Conservation (phyloP, 2,888 invertebrate species). For the Ptychoptera albimana region DNA sequence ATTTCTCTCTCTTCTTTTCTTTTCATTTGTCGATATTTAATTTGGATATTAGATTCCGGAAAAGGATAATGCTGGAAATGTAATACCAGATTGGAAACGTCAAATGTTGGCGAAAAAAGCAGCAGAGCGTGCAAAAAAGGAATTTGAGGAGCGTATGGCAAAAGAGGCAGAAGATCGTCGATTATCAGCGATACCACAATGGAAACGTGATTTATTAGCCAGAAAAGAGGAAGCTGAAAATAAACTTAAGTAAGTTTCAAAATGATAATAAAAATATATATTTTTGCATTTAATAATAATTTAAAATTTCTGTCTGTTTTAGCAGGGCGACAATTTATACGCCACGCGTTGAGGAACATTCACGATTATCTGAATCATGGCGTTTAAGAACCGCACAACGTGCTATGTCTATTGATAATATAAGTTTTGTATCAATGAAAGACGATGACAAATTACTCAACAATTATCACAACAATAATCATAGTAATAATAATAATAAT, state of each 20-base stretch:
- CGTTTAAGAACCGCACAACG: conserved; percentile 30
- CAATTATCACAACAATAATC: conserved; percentile 2
- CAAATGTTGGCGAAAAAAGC: conserved; percentile 91
- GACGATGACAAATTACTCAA: conserved; percentile 5
- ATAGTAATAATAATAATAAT: conserved; percentile 23
- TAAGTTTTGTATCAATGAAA: conserved; percentile 27
- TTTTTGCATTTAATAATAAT: background rate
- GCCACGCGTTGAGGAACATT: conserved; percentile 45
- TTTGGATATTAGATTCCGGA: conserved; percentile 58
- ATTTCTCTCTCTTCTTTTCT: background rate
- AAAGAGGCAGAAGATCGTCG: conserved; percentile 72
- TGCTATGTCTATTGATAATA: conserved; percentile 48
- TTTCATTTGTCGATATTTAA: background rate
- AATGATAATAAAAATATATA: background rate
- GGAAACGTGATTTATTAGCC: conserved; percentile 81
- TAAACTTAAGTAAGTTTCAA: conserved; percentile 48
- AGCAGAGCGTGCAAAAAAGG: conserved; percentile 82
- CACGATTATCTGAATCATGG: conserved; percentile 33
- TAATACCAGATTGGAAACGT: conserved; percentile 87
- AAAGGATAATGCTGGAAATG: conserved; percentile 71
- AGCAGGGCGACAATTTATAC: conserved; percentile 51
- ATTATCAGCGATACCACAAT: conserved; percentile 76
- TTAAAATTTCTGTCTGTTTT: conserved; percentile 12
- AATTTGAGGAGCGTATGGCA: conserved; percentile 72
- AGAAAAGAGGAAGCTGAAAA: conserved; percentile 64